Base-by-base conservation (phyloP, 2,888 invertebrate species). In the Tholera decimalis region DNA sequence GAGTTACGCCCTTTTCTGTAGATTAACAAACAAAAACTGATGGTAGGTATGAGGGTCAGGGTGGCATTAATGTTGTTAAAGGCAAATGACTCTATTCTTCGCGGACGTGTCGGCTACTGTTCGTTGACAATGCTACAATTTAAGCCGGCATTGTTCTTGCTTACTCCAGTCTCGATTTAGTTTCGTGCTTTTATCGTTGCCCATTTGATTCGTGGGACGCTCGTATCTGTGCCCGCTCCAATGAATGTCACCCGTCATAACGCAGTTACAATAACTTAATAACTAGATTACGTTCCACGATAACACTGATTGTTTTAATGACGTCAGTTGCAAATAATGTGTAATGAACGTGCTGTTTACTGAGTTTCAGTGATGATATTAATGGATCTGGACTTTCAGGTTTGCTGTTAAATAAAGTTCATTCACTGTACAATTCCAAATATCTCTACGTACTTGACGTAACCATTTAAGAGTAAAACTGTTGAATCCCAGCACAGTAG, bases 1-100 rank as follows among this genome's bases (percentile, higher is more conserved):
- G 95, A 95, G 94, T 94, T 92, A 95, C 95, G 95, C 94, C 95
- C 94, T 94, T 93, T 93, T 93, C 93, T 93, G 92, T 92, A 93
- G 94, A 95, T 95, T 95, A 95, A 95, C 94, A 95, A 95, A 95
- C 95, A 95, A 94, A 95, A 95, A 94, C 91, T 94, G 93, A 93
- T 92, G 94, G 91, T 91, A 88, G 94, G 91, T 91, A 88, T 90
- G 92, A 92, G 94, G 95, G 94, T 93, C 94, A 93, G 91, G 85
- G 84, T 82, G 87, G 83, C 87, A 89, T 92, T 94, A 94, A 95
- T 91, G 90, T 91, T 93, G 94, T 95, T 94, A 93, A 85, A 92
- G 88, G 92, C 92, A 94, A 95, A 95, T 94, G 92, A 95, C 89
- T 94, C 93, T 88, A 95, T 95, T 94, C 95, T 94, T 92, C 89